A percentile compares a stretch with the other conserved stretches of the same genome.
These are phyloP conservation scores for Tortrix viridana DNA, from an alignment of 2,888 invertebrate genomes.

Conservation along the genomic window DNA sequence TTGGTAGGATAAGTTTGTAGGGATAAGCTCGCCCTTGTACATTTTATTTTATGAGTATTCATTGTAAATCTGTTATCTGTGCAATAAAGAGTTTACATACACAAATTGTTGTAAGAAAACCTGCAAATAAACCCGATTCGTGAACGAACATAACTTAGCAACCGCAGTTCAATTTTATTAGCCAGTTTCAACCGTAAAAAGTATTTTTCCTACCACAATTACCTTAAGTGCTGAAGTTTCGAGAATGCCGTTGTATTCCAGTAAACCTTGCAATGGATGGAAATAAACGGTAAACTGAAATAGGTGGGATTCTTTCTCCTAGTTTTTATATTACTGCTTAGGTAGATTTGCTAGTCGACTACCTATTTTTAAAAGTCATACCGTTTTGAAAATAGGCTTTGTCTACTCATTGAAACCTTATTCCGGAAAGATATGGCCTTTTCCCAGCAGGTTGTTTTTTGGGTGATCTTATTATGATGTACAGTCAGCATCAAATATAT, in stretches of 20 bases:
- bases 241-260: conserved; percentile 44
- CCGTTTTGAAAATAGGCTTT: too few relatives aligned
- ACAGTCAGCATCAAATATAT: too few relatives aligned
- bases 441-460: too few relatives aligned
- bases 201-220: conserved; percentile 54
- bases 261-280: conserved; percentile 31
- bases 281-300: conserved; percentile 35
- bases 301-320: conserved; percentile 24
- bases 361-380: neutral
- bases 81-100: neutral
- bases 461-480: too few relatives aligned
- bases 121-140: conserved; percentile 15
- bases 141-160: conserved; percentile 32
- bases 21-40: too few relatives aligned
- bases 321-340: conserved; percentile 15
- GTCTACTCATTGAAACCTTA: too few relatives aligned
- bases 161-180: conserved; percentile 49
- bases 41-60: too few relatives aligned
- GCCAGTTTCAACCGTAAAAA: conserved; percentile 51
- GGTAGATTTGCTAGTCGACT: neutral
- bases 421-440: too few relatives aligned
- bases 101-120: conserved; percentile 2
- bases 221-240: conserved; percentile 66
- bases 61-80: too few relatives aligned
- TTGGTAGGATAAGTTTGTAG: too few relatives aligned